A percentile compares a stretch with the other conserved stretches of the same genome.
Evolutionary conservation across 2,113 vertebrate species (phyloP).

Genomic region (Hyperoodon ampullatus): DNA sequence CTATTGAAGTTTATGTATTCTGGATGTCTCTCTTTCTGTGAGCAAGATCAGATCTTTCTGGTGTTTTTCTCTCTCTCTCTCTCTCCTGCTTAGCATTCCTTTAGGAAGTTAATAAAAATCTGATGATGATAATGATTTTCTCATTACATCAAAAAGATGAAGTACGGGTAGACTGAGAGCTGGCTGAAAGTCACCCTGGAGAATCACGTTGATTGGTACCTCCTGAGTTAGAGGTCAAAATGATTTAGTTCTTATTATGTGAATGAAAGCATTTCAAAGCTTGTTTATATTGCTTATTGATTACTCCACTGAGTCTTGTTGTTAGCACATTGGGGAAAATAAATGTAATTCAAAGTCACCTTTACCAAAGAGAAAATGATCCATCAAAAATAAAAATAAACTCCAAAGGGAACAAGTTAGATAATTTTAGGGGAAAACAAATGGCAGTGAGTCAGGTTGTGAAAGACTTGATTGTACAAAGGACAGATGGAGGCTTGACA

Average conservation of each 20-base stretch:
- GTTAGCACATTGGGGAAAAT: constrained; percentile 35
- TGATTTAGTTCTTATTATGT: constrained; percentile 62
- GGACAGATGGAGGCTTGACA: neutral
- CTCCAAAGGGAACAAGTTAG: neutral
- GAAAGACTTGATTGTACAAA: neutral
- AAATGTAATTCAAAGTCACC: constrained; percentile 63
- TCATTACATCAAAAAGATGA: constrained; percentile 50
- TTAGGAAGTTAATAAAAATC: constrained; percentile 53
- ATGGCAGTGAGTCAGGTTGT: neutral
- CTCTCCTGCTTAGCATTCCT: neutral
- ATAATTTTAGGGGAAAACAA: neutral
- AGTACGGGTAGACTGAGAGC: neutral
- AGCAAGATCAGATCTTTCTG: neutral
- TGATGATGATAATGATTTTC: constrained; percentile 41
- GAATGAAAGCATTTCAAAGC: constrained; percentile 58
- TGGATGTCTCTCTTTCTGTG: neutral
- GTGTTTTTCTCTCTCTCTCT: neutral
- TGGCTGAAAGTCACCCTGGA: constrained; percentile 44
- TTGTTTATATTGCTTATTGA: constrained; percentile 62
- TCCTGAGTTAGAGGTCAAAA: constrained; percentile 46
- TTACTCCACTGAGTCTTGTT: constrained; percentile 51
- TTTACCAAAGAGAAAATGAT: constrained; percentile 62
- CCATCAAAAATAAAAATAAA: constrained; percentile 35
- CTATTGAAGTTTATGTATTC: neutral
- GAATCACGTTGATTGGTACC: neutral